A percentile compares a stretch with the other conserved stretches of the same genome.
phyloP scores from a whole-genome alignment of 2,113 vertebrate species.

The Melanerpes aurifrons region DNA sequence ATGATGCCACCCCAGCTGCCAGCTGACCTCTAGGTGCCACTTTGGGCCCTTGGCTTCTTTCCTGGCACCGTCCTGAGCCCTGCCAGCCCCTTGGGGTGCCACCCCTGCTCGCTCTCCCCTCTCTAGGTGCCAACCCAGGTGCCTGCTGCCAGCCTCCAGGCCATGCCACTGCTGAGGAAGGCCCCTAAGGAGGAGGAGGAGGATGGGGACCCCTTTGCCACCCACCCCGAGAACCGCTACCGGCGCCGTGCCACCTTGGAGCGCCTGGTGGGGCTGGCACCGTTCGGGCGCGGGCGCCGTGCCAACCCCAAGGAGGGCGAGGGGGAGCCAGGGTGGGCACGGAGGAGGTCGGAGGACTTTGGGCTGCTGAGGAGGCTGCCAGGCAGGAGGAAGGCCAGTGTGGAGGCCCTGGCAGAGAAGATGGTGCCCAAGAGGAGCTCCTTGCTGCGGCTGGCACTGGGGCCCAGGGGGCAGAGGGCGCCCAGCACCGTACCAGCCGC shows the following conservation, averaged over 20 bases:
- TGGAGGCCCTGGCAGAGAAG: neutral
- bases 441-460: neutral
- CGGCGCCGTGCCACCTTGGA: constrained; percentile 81
- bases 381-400: constrained; percentile 60
- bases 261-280: constrained; percentile 83
- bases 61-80: too few relatives aligned
- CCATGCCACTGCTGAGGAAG: constrained; percentile 87
- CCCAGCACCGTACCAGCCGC: neutral
- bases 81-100: neutral
- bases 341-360: constrained; percentile 86
- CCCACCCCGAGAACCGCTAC: constrained; percentile 64
- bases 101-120: too few relatives aligned
- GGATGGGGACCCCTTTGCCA: constrained; percentile 78
- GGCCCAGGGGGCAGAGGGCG: neutral
- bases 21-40: neutral
- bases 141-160: neutral
- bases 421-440: neutral
- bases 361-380: constrained; percentile 77
- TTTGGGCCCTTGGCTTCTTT: neutral
- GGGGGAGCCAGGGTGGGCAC: constrained; percentile 64
- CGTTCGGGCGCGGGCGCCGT: constrained; percentile 84
- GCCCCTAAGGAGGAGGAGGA: constrained; percentile 75
- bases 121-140: neutral
- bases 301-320: constrained; percentile 58
- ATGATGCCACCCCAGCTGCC: neutral